Base-by-base conservation (phyloP, 2,888 invertebrate genomes). In the Cataglyphis altisquamis region DNA sequence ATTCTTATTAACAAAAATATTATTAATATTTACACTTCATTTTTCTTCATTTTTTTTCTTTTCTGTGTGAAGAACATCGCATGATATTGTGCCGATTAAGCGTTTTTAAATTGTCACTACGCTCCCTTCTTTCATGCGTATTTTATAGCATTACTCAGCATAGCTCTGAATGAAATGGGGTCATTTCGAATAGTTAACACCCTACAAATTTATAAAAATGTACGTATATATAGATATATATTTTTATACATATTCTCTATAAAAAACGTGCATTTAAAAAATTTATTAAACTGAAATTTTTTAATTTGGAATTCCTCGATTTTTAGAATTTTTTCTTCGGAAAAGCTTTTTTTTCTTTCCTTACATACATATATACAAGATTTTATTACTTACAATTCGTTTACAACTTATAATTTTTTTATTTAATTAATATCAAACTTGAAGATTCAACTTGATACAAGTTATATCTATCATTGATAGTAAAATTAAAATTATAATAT, bases 181-280 rank as follows among this genome's bases (percentile, higher is more conserved):
- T 68, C 70, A 68, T 32, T 68, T 78, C 32, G 57, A 78, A 60
- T 78, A 78, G 41, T 78, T 78, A 45, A 78, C n/a, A 45, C 39
- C 55, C 39, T 41, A 18, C 45, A 78, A 45, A 78, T 29, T 86
- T 68, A 36, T 15, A 4, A 41, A 12, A 41, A 41, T 15, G 15
- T 45, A 45, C 15, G 4, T 45, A 45, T 15, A 45, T 45, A 45
- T 45, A 41, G 10, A 41, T 41, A 12, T 12, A 45, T 68, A 86
- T 74, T 72, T 77, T 64, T 52, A 66, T 48, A 29, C 52, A 45
- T 41, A 55, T 75, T 70, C 74, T 18, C 21, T n/a, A 6, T 18
- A 15, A n/a, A 74, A 74, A 88, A 87, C 80, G 52, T 83, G 68
- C 73, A 66, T 70, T 66, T 91, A 57, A 89, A 92, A 89, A 89